phyloP scores from a whole-genome alignment of 2,113 vertebrate species.

The Eulemur macaco region DNA sequence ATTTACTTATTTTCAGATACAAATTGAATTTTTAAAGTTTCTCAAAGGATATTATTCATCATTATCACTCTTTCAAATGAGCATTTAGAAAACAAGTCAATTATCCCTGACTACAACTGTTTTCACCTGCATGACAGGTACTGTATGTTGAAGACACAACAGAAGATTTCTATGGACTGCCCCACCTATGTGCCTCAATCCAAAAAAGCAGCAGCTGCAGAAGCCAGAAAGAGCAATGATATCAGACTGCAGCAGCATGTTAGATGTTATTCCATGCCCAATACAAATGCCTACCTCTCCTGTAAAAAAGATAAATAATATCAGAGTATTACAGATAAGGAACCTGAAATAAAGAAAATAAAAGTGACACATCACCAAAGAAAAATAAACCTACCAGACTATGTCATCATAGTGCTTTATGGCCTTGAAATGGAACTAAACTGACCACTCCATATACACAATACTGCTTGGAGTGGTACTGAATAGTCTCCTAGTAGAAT shows the following conservation, averaged over 20 bases:
- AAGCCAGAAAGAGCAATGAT: conserved; percentile 48
- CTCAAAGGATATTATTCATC: neutral
- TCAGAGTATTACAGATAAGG: conserved; percentile 30
- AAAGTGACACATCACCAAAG: neutral
- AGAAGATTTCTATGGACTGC: conserved; percentile 45
- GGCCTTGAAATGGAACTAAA: conserved; percentile 27
- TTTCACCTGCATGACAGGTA: conserved; percentile 5
- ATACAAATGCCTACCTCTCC: conserved; percentile 61
- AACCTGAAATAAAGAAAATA: conserved; percentile 54
- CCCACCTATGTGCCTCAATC: conserved; percentile 41
- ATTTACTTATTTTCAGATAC: conserved; percentile 18
- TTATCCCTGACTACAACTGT: conserved; percentile 40
- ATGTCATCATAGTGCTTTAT: neutral
- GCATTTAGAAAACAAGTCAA: neutral
- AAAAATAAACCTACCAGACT: conserved; percentile 23
- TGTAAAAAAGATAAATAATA: conserved; percentile 42
- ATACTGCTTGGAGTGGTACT: neutral
- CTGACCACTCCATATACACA: neutral
- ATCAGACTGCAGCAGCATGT: conserved; percentile 11
- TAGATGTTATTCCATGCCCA: conserved; percentile 53
- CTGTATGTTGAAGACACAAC: neutral
- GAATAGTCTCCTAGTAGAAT: neutral
- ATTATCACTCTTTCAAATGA: conserved; percentile 15
- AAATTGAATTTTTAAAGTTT: neutral
- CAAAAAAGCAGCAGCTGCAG: conserved; percentile 40